Evolutionary conservation across 1,140 invertebrate genomes (phyloP), one percentile per base, ranked within the genome.

Genomic region (Zaprionus camerounensis): DNA sequence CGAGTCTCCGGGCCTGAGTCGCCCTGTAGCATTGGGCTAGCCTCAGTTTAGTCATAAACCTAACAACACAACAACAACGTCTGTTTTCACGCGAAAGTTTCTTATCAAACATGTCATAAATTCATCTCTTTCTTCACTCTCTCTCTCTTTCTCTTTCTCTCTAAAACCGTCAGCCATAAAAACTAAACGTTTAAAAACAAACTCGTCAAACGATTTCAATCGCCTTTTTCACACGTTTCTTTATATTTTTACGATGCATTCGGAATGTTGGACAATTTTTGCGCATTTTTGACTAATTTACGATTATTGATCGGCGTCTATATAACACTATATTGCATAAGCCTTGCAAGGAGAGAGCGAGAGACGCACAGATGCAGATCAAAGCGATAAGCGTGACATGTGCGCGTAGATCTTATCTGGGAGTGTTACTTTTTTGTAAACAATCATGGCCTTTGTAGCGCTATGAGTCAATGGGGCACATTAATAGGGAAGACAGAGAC

Each of bases 191-290:
- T 34, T 34, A 9, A 7, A 34, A 17, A n/a, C 1, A 44, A 46
- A 3, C 41, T 5, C 41, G 4, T 22, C 46, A 22, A 55, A 57
- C 49, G 36, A 36, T 75, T 49, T 41, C 22, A 41, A 51, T 53
- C 51, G 61, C 36, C 59, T 55, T 65, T 66, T 61, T 76, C 68
- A 76, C 73, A 76, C 73, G 46, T 71, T 64, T 64, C 59, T 46
- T 68, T 44, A 17, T 38, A 41, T 46, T 68, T 44, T 22, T 38
- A 41, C 17, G 6, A 28, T n/a, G 38, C n/a, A 28, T 56, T 7
- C 17, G 20, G n/a, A n/a, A 20, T 22, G 4, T 41, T 46, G 31
- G 41, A 69, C 53, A 61, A 58, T 66, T 62, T 62, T 38, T 34
- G 22, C n/a, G 46, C 41, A 44, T 44, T 51, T 51, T 51, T 7